Base-by-base conservation (phyloP, 2,888 invertebrate genomes). In the Blastobasis adustella region DNA sequence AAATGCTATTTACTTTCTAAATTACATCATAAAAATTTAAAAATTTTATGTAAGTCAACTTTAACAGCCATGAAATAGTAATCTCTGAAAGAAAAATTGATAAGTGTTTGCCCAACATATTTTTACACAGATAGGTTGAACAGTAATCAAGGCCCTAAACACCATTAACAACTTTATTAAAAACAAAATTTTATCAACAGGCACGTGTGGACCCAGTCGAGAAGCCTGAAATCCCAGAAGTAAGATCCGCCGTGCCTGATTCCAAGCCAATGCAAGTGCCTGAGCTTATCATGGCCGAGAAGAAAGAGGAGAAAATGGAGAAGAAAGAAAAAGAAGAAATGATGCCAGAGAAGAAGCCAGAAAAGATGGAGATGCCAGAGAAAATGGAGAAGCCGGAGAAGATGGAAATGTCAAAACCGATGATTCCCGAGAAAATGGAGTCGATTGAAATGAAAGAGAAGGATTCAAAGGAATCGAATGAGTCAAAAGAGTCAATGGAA, bases 251-350 rank as follows among this genome's bases (percentile, higher is more conserved):
- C 1, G 59, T 63, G 4, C 67, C 75, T 52, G 49, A 61, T 1
- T 65, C 51, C 37, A 73, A 79, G 51, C 76, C 78, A 0, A 64
- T 77, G 65, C 75, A 80, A 53, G 82, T 89, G 1, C 86, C 89
- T 1, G 87, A 89, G 61, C 69, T 85, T 0, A 88, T 90, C 46
- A 60, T 89, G 62, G 49, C 71, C 1, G 76, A 74, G 43, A 79
- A 79, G 57, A 71, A 73, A 49, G 78, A 73, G 38, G 70, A 72
- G 41, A 69, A 68, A 37, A 59, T 71, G 0, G 71, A 73, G 7
- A 71, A 70, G 36, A 41, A 78, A 77, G 55, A 70, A 72, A 48
- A 23, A 3, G 23, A 23, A 23, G 61, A 66, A 23, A 23, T 23
- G 23, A 49, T 51, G 41, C 54, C 54, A 48, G 54, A 55, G 43